phyloP scores from a whole-genome alignment of 2,797 vertebrate species.

The Neostethus bicornis region DNA sequence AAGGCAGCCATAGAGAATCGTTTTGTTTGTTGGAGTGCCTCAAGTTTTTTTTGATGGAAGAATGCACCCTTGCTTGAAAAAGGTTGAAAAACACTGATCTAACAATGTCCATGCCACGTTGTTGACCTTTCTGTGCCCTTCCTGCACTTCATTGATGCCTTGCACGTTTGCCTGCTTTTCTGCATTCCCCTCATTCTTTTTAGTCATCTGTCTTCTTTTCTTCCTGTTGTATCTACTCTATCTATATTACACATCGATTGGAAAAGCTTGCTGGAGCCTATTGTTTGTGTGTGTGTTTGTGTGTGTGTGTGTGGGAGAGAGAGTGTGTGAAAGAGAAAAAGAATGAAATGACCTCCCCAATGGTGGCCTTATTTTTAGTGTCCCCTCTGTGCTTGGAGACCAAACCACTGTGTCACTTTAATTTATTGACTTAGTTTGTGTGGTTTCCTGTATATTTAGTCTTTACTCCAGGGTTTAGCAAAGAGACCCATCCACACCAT shows the following conservation, averaged over 20 bases:
- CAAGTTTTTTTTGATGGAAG: too few species aligned
- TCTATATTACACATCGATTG: conserved; percentile 8
- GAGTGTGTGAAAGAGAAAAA: conserved; percentile 11
- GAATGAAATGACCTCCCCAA: conserved; percentile 41
- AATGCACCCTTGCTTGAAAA: too few species aligned
- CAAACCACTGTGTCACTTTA: conserved; percentile 41
- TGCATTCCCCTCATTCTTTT: too few species aligned
- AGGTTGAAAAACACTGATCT: too few species aligned
- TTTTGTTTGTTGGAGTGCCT: too few species aligned
- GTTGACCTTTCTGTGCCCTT: conserved; percentile 24
- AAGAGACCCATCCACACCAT: conserved; percentile 36
- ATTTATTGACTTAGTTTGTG: conserved; percentile 47
- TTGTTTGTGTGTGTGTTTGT: not conserved
- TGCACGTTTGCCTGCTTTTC: not conserved
- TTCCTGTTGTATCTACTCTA: conserved; percentile 8
- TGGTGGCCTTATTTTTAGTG: conserved; percentile 47
- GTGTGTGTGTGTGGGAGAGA: not conserved
- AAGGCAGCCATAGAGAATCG: too few species aligned
- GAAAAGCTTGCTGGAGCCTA: not conserved
- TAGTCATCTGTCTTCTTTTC: not conserved
- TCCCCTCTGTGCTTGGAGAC: conserved; percentile 33
- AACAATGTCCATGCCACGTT: conserved; percentile 23
- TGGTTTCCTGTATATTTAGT: conserved; percentile 50
- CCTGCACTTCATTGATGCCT: not conserved
- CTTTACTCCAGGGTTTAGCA: conserved; percentile 40